phyloP scores from a whole-genome alignment of 2,888 invertebrate species.

The Microctonus aethiopoides region DNA sequence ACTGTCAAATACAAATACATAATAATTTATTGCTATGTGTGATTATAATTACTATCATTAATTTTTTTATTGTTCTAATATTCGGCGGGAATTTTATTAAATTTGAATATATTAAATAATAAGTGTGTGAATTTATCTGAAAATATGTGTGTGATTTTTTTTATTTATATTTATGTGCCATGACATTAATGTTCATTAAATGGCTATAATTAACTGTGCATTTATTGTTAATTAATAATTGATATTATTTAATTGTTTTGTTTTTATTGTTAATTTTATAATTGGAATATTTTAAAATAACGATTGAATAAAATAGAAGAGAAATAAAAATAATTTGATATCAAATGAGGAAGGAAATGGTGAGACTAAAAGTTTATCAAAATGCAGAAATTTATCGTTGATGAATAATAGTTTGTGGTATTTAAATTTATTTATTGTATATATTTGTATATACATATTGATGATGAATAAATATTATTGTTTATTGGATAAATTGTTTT shows the following conservation, averaged over 20 bases:
- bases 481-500: background rate
- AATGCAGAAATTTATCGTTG: background rate
- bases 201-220: no score
- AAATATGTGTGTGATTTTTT: no score
- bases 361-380: background rate
- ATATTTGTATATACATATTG: background rate
- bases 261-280: background rate
- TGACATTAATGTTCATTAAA: no score
- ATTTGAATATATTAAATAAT: no score
- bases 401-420: background rate
- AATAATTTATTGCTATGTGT: no score
- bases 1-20: no score
- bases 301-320: background rate
- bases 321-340: background rate
- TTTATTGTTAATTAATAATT: no score
- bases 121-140: no score
- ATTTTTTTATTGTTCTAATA: background rate
- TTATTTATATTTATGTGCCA: no score
- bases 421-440: background rate
- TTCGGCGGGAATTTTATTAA: background rate
- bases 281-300: background rate
- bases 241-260: no score
- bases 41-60: background rate
- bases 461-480: background rate
- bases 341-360: constrained; percentile 4